Conservation (phyloP, 2,113 vertebrate genomes). For the Chionis minor region DNA sequence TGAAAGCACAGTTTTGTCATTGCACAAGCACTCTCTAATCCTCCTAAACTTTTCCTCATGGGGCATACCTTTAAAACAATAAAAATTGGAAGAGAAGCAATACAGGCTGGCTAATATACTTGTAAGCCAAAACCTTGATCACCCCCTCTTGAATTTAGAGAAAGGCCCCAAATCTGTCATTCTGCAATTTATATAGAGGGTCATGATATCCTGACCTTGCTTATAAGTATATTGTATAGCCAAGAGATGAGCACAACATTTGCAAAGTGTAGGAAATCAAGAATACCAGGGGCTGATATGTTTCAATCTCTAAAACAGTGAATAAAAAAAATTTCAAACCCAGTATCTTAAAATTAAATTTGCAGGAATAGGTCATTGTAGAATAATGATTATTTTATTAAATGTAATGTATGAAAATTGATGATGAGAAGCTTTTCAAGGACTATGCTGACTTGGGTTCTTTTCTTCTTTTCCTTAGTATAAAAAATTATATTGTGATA, state of each 20-base stretch:
- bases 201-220: conserved; percentile 15
- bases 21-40: background rate
- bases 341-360: background rate
- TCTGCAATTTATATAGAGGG: conserved; percentile 52
- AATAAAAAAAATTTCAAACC: background rate
- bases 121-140: background rate
- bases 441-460: background rate
- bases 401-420: background rate
- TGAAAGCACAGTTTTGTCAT: background rate
- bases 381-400: background rate
- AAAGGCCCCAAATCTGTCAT: background rate
- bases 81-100: conserved; percentile 19
- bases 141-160: conserved; percentile 35
- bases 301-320: conserved; percentile 32
- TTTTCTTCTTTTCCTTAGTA: background rate
- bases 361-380: background rate
- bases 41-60: background rate
- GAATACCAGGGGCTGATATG: conserved; percentile 9
- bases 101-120: conserved; percentile 14
- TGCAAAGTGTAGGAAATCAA: conserved; percentile 43
- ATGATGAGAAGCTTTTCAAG: background rate
- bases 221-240: conserved; percentile 51
- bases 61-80: background rate
- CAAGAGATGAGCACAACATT: conserved; percentile 30
- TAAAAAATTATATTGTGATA: background rate